Conservation (phyloP, 2,113 vertebrate species). For the Lagopus leucura region DNA sequence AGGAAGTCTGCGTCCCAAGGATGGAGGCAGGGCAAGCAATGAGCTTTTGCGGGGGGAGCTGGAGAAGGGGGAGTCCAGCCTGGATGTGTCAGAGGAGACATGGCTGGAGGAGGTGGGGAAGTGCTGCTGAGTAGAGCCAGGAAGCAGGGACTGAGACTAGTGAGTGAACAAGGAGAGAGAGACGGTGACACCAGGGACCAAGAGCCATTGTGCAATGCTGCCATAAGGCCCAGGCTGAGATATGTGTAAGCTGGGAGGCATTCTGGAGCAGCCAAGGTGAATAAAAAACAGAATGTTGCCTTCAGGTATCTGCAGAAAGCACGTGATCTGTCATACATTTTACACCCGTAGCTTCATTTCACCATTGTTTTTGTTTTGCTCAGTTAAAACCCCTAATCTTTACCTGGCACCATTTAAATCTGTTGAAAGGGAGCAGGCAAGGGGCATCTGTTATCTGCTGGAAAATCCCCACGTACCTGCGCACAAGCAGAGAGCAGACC, state of each 20-base stretch:
- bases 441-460: neutral
- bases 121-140: neutral
- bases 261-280: neutral
- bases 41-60: neutral
- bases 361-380: neutral
- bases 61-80: neutral
- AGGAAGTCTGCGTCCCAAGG: slow-evolving; percentile 40
- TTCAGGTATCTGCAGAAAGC: neutral
- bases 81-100: neutral
- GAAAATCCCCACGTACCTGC: neutral
- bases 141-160: neutral
- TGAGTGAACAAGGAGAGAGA: fast-evolving
- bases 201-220: neutral
- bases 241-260: neutral
- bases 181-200: neutral
- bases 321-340: fast-evolving
- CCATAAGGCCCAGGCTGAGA: neutral
- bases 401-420: slow-evolving; percentile 8
- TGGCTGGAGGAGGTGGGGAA: neutral
- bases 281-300: neutral
- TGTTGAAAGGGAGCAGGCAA: neutral
- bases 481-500: neutral
- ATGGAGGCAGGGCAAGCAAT: slow-evolving; percentile 1
- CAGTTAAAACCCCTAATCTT: neutral
- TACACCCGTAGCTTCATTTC: neutral